phyloP scores from a whole-genome alignment of 2,113 vertebrate species.

The Blennius ocellaris region DNA sequence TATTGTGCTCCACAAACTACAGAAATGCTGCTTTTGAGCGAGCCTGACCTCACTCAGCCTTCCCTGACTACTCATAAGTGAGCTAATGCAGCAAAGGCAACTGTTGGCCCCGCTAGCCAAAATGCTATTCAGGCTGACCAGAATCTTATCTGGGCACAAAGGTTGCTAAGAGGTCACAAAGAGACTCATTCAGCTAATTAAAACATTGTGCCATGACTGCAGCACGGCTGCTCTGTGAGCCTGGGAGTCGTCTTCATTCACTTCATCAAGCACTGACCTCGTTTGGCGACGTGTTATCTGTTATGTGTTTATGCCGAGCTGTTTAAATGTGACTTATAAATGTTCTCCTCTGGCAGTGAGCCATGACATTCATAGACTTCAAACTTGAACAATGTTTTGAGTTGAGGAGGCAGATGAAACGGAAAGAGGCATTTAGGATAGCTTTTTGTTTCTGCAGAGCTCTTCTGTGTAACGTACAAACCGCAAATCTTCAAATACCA shows the following conservation, averaged over 20 bases:
- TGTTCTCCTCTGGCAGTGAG: no score
- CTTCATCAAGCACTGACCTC: conserved; percentile 28
- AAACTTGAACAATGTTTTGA: conserved; percentile 8
- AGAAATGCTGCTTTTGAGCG: conserved; percentile 22
- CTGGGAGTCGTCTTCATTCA: conserved; percentile 39
- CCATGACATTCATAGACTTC: not conserved
- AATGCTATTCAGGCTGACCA: conserved; percentile 22
- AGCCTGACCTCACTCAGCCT: conserved; percentile 16
- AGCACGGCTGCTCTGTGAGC: conserved; percentile 12
- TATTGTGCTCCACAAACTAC: conserved; percentile 16
- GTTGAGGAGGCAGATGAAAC: not conserved
- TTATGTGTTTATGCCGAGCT: conserved; percentile 18
- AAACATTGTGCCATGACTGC: conserved; percentile 6
- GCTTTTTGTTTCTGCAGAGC: no score
- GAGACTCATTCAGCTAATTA: conserved; percentile 45
- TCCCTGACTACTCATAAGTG: conserved; percentile 37
- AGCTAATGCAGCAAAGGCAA: conserved; percentile 8
- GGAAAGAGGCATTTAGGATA: not conserved
- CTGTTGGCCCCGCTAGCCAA: conserved; percentile 20
- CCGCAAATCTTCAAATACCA: not conserved
- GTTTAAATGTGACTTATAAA: no score
- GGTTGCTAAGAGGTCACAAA: conserved; percentile 31
- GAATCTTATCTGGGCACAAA: conserved; percentile 39
- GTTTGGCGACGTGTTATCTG: conserved; percentile 17
- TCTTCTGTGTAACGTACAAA: not conserved